These are phyloP conservation scores for Halesus radiatus DNA, from an alignment of 1,140 invertebrate genomes.

Conservation along the genomic window DNA sequence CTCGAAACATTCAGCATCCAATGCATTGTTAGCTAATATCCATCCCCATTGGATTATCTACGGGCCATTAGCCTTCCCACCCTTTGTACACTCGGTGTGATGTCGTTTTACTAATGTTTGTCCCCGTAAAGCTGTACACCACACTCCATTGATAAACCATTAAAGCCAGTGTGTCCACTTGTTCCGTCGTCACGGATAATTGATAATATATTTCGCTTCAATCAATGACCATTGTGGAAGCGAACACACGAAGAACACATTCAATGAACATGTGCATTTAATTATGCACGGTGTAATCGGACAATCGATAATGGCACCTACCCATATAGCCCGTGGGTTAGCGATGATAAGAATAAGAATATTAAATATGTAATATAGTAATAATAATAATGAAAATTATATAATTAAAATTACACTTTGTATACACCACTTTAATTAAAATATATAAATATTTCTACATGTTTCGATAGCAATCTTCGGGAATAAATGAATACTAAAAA, in stretches of 20 bases:
- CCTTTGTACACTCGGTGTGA: slow-evolving; percentile 2
- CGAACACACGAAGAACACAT: neutral
- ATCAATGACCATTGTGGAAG: slow-evolving; percentile 22
- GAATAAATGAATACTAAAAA: no score
- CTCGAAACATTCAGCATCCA: no score
- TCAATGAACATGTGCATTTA: neutral
- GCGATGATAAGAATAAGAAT: no score
- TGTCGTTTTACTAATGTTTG: slow-evolving; percentile 1
- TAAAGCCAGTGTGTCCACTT: slow-evolving; percentile 32
- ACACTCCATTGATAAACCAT: slow-evolving; percentile 24
- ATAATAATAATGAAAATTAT: no score
- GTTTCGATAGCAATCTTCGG: no score
- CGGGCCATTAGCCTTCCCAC: slow-evolving; percentile 5
- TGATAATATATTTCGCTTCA: slow-evolving; percentile 21
- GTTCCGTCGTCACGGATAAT: slow-evolving; percentile 15
- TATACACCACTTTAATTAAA: no score
- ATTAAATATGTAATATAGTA: no score
- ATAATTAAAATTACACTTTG: no score
- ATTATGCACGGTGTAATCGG: neutral
- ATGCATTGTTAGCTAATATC: neutral
- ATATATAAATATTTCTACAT: no score
- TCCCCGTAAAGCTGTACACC: neutral
- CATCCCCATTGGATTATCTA: slow-evolving; percentile 9
- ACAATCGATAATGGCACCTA: no score
- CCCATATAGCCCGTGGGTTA: no score